Conservation (phyloP, 1,140 invertebrate genomes). For the Drosophila novamexicana region DNA sequence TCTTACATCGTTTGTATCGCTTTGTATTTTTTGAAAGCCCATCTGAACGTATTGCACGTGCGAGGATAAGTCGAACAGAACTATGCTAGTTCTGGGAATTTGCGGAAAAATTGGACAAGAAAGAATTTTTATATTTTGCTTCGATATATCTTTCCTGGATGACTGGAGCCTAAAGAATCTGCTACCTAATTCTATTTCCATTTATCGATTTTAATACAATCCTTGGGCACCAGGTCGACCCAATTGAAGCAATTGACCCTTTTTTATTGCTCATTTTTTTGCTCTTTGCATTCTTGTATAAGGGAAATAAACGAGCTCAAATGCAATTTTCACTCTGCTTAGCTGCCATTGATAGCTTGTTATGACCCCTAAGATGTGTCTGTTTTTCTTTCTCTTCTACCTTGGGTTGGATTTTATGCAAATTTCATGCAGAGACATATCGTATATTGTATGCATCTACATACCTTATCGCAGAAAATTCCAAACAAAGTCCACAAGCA, state of each 20-base stretch:
- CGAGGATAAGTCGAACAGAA: no score
- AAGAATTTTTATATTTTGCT: not conserved
- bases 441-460: not conserved
- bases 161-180: not conserved
- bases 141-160: not conserved
- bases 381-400: not conserved
- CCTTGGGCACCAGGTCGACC: constrained; percentile 6
- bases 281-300: not conserved
- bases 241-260: constrained; percentile 23
- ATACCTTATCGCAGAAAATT: not conserved
- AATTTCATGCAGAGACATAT: not conserved
- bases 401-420: not conserved
- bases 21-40: not conserved
- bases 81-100: no score
- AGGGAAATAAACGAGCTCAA: not conserved
- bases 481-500: constrained; percentile 5
- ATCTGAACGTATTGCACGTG: not conserved
- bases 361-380: not conserved
- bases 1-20: not conserved
- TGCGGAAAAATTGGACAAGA: not conserved
- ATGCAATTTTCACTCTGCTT: constrained; percentile 5
- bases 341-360: constrained; percentile 8
- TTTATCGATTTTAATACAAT: constrained; percentile 35
- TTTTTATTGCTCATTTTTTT: not conserved
- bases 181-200: constrained; percentile 21